Evolutionary conservation across 2,113 vertebrate species (phyloP).

Genomic region (Meles meles): DNA sequence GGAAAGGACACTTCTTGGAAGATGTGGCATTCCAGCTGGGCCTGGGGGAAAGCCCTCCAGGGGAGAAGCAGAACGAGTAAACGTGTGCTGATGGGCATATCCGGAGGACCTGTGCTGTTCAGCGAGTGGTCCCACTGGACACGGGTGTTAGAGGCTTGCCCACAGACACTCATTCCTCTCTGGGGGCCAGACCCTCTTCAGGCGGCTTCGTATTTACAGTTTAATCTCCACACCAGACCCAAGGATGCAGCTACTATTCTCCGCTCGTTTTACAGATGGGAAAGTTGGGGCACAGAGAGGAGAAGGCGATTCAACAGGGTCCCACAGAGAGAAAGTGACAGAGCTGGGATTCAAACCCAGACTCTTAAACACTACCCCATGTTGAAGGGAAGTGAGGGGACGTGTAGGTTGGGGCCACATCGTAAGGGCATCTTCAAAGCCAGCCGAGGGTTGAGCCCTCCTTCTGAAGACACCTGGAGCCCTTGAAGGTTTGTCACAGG

Average conservation of each 20-base stretch:
- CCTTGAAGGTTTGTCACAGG: not conserved
- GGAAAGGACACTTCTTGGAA: not conserved
- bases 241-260: not conserved
- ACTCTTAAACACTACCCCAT: not conserved
- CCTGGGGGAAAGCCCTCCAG: not conserved
- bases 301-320: no score
- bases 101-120: not conserved
- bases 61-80: not conserved
- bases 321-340: not conserved
- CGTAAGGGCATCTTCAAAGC: not conserved
- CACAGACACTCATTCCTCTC: not conserved
- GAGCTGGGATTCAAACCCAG: not conserved
- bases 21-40: not conserved
- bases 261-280: not conserved
- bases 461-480: not conserved
- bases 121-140: rapidly evolving
- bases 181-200: rapidly evolving
- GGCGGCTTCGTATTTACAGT: not conserved
- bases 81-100: rapidly evolving
- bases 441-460: not conserved
- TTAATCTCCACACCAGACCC: not conserved
- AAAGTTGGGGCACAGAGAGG: not conserved
- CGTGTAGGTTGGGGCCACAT: not conserved
- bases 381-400: not conserved
- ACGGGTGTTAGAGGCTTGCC: not conserved